A percentile compares a stretch with the other conserved stretches of the same genome.
Evolutionary conservation across 1,140 invertebrate genomes (phyloP).

Genomic region (Cydia splendana): DNA sequence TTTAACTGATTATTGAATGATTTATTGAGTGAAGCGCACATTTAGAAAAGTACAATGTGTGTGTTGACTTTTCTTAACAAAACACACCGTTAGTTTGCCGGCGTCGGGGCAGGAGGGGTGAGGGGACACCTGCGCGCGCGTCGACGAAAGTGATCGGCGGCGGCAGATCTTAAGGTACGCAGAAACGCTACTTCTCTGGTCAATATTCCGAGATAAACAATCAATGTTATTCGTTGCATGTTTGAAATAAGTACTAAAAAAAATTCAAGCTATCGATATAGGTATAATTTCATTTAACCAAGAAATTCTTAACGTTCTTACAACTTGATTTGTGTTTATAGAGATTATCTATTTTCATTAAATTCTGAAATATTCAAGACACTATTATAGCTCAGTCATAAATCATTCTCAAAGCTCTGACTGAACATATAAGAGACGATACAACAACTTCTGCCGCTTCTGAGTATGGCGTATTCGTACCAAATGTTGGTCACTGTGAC

Average conservation of each 20-base stretch:
- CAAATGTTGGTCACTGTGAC: conserved; percentile 36
- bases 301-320: no score
- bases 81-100: conserved; percentile 58
- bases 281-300: no score
- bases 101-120: conserved; percentile 33
- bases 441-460: conserved; percentile 4
- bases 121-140: conserved; percentile 53
- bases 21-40: neutral
- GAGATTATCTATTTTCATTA: neutral
- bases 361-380: neutral
- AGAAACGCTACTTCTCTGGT: conserved; percentile 19
- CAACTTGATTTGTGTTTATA: neutral
- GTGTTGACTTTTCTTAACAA: conserved; percentile 62
- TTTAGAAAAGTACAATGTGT: conserved; percentile 41
- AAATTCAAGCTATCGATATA: no score
- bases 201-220: neutral
- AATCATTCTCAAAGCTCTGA: no score
- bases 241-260: no score
- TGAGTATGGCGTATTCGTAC: neutral
- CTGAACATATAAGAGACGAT: no score
- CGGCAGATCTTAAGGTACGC: conserved; percentile 6
- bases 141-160: conserved; percentile 59
- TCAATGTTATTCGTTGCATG: neutral
- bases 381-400: no score
- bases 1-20: conserved; percentile 32